These are phyloP conservation scores for Drosophila bocqueti DNA, from an alignment of 1,140 invertebrate genomes.

Conservation along the genomic window DNA sequence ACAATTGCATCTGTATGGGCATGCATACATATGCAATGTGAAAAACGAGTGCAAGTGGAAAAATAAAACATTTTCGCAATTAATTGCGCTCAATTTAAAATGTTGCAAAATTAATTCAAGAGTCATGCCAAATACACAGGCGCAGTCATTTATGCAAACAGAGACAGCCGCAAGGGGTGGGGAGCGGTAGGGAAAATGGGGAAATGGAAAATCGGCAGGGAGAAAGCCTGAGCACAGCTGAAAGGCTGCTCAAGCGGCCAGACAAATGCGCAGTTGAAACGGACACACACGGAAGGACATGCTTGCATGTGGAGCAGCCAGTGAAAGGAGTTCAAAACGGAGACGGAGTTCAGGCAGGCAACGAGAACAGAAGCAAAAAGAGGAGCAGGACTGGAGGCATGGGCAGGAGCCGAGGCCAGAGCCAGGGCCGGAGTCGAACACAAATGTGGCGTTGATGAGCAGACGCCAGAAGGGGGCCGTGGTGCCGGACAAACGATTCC, in stretches of 20 bases:
- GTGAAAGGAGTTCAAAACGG: constrained; percentile 29
- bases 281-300: constrained; percentile 53
- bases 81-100: constrained; percentile 85
- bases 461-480: constrained; percentile 50
- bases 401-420: constrained; percentile 8
- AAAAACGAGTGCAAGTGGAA: constrained; percentile 79
- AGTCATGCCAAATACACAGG: constrained; percentile 84
- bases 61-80: constrained; percentile 84
- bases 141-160: constrained; percentile 83
- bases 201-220: constrained; percentile 30
- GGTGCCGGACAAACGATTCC: constrained; percentile 58
- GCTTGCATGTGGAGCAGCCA: constrained; percentile 26
- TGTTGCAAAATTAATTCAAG: constrained; percentile 85
- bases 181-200: not conserved
- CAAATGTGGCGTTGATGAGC: constrained; percentile 81
- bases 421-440: constrained; percentile 23
- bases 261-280: constrained; percentile 76
- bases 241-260: constrained; percentile 80
- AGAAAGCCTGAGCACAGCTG: constrained; percentile 54
- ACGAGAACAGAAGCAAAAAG: not conserved
- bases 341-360: constrained; percentile 13
- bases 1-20: constrained; percentile 16
- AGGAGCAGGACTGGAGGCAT: constrained; percentile 6
- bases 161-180: constrained; percentile 21
- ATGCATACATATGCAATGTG: constrained; percentile 21